These are phyloP conservation scores for Oryzias curvinotus DNA, from an alignment of 2,113 vertebrate genomes.

Conservation along the genomic window DNA sequence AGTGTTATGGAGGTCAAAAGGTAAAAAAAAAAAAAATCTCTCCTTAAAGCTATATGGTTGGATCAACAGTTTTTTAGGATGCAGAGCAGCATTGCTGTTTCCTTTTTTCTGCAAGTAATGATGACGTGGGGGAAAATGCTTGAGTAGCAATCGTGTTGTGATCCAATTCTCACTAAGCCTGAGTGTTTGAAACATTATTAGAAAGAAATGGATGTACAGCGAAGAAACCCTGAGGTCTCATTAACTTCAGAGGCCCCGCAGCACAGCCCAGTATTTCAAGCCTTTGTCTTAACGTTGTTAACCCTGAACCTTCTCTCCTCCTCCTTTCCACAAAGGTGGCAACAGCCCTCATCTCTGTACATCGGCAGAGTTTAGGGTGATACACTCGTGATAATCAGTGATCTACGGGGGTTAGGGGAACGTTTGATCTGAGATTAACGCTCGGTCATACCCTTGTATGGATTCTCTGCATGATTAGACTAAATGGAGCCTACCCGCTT, in stretches of 20 bases:
- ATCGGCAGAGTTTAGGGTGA: neutral
- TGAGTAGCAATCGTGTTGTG: conserved; percentile 27
- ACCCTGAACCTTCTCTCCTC: conserved; percentile 70
- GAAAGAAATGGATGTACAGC: conserved; percentile 1
- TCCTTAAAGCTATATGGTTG: neutral
- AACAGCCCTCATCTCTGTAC: conserved; percentile 21
- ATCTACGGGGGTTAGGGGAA: neutral
- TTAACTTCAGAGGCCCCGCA: conserved; percentile 66
- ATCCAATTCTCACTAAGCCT: conserved; percentile 18
- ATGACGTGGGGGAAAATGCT: conserved; percentile 38
- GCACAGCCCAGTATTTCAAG: conserved; percentile 61
- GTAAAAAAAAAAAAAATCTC: neutral
- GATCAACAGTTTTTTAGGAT: neutral
- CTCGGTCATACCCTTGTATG: conserved; percentile 7
- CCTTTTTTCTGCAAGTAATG: conserved; percentile 2
- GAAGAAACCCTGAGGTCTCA: conserved; percentile 58
- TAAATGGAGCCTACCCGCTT: conserved; percentile 19
- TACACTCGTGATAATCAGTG: no score
- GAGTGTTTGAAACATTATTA: conserved; percentile 18
- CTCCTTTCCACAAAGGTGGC: conserved; percentile 38
- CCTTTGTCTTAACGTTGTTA: conserved; percentile 78
- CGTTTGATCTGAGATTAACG: conserved; percentile 3
- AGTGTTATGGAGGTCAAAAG: neutral
- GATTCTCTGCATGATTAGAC: conserved; percentile 13
- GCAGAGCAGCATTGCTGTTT: neutral